These are phyloP conservation scores for Coregonus ussuriensis DNA, from an alignment of 2,797 vertebrate species.

Conservation along the genomic window DNA sequence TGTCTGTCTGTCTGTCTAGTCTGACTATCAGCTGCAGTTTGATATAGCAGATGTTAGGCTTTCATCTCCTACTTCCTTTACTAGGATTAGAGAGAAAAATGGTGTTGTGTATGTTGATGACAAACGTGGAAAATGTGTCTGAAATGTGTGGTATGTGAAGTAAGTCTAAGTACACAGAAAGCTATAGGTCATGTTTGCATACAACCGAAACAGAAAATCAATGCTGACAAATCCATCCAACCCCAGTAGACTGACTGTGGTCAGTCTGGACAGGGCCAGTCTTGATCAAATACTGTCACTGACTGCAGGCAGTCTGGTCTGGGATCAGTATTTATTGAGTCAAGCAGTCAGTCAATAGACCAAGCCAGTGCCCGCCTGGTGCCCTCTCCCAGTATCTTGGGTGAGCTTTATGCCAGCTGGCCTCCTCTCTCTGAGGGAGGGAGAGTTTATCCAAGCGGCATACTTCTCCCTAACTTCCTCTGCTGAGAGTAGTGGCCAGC, in stretches of 20 bases:
- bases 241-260: not conserved
- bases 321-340: constrained; percentile 57
- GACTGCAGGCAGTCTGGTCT: constrained; percentile 13
- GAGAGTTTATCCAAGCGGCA: constrained; percentile 85
- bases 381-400: constrained; percentile 63
- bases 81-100: not conserved
- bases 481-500: constrained; percentile 79
- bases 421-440: constrained; percentile 63
- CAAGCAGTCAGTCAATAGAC: constrained; percentile 42
- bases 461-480: constrained; percentile 87
- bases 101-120: not conserved
- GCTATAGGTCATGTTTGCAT: constrained; percentile 30
- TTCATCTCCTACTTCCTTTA: not conserved
- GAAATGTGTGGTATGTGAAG: not conserved
- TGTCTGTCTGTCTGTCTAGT: not conserved
- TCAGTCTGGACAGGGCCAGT: not conserved
- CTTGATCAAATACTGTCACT: not conserved
- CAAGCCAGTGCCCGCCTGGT: constrained; percentile 42
- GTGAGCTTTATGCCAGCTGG: constrained; percentile 80
- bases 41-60: not conserved
- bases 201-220: constrained; percentile 49
- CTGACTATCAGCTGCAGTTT: not conserved
- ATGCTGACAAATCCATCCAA: constrained; percentile 28
- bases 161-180: not conserved
- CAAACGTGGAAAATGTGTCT: not conserved